phyloP scores from a whole-genome alignment of 1,140 invertebrate species.

The Procambarus clarkii region DNA sequence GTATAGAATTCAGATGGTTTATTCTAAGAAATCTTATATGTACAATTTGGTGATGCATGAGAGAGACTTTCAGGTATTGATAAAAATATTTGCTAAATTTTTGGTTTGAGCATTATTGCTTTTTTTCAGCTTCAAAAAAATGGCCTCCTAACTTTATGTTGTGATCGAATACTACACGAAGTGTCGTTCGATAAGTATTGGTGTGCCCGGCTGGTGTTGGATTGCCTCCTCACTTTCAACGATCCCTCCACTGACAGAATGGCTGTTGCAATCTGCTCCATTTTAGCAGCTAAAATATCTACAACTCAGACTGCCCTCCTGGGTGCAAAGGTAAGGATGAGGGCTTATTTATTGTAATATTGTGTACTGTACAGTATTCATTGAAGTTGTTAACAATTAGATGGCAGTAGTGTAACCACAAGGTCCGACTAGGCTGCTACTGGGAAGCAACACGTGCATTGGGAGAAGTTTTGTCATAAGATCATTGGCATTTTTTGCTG shows the following conservation, averaged over 20 bases:
- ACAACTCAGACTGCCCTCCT: constrained; percentile 85
- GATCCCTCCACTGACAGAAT: constrained; percentile 87
- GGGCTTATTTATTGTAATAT: too few relatives aligned
- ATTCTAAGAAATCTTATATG: too few relatives aligned
- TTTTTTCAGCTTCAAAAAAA: constrained; percentile 85
- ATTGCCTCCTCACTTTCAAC: constrained; percentile 84
- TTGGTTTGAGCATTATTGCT: constrained; percentile 6
- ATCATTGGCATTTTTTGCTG: too few relatives aligned
- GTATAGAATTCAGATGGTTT: too few relatives aligned
- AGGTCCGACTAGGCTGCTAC: too few relatives aligned
- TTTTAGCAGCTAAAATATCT: constrained; percentile 84
- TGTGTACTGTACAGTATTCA: too few relatives aligned
- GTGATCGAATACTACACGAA: constrained; percentile 86
- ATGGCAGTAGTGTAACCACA: too few relatives aligned
- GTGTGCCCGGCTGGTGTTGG: constrained; percentile 86
- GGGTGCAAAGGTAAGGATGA: constrained; percentile 76
- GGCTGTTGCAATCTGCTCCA: constrained; percentile 89
- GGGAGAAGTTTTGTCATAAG: too few relatives aligned
- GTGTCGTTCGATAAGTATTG: constrained; percentile 85
- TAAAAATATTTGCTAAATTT: not conserved
- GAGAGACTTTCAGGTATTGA: not conserved
- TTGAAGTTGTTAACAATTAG: too few relatives aligned
- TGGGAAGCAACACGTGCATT: too few relatives aligned
- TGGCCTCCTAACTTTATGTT: constrained; percentile 85
- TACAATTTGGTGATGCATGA: not conserved